Conservation (phyloP, 2,797 vertebrate species). For the Hephaestus fuliginosus region DNA sequence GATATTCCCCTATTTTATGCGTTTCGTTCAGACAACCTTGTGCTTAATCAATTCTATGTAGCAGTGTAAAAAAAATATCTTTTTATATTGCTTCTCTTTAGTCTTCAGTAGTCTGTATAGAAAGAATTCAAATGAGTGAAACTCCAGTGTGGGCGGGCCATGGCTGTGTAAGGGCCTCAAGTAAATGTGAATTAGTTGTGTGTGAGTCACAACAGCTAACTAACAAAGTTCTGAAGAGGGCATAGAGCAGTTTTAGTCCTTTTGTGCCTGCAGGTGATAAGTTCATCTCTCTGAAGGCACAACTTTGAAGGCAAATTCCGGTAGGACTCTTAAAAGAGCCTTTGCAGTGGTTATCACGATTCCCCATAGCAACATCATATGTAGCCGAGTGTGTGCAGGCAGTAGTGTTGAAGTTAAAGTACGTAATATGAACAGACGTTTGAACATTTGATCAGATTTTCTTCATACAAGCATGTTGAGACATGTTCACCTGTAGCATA, state of each 20-base stretch:
- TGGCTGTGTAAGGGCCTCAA: background rate
- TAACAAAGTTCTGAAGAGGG: background rate
- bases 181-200: background rate
- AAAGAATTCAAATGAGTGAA: background rate
- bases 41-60: background rate
- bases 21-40: conserved; percentile 3
- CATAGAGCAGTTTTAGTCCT: background rate
- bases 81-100: background rate
- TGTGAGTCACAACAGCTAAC: background rate
- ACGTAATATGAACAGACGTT: background rate
- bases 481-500: too few species aligned
- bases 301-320: conserved; percentile 1
- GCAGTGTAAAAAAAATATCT: background rate
- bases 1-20: background rate
- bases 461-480: too few species aligned
- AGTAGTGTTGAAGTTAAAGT: background rate
- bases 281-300: conserved; percentile 1
- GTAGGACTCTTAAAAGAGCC: conserved; percentile 1
- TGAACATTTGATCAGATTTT: background rate
- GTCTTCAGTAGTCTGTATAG: background rate
- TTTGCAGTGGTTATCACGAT: conserved; percentile 22
- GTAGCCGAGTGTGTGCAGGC: background rate
- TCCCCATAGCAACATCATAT: conserved; percentile 11
- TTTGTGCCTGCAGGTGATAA: conserved; percentile 29
- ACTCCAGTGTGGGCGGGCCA: background rate